Evolutionary conservation across 2,797 vertebrate genomes (phyloP).

Genomic region (Phataginus tricuspis): DNA sequence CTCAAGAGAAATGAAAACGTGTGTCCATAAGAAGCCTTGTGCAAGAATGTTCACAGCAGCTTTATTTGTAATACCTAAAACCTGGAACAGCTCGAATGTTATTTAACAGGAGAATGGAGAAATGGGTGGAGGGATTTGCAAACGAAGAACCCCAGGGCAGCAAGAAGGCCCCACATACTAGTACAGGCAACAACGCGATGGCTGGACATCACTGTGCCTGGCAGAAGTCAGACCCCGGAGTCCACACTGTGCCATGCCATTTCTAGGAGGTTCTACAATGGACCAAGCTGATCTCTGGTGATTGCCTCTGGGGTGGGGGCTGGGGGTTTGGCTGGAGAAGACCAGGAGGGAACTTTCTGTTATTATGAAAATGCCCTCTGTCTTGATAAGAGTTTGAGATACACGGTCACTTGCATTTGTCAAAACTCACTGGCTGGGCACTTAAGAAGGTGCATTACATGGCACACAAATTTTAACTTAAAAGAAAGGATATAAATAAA

Average conservation of each 20-base stretch:
- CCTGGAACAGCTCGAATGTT: accelerated
- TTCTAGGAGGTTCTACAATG: accelerated
- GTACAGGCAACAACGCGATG: accelerated
- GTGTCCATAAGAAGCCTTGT: accelerated
- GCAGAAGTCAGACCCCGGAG: neutral
- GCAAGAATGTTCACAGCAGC: neutral
- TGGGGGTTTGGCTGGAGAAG: neutral
- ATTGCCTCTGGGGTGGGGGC: neutral
- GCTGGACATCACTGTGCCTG: accelerated
- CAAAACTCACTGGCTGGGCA: too few species aligned
- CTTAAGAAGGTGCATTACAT: neutral
- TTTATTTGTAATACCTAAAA: accelerated
- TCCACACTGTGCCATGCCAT: accelerated
- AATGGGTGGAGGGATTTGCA: accelerated
- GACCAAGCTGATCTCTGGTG: neutral
- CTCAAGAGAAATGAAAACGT: neutral
- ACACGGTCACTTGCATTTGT: neutral
- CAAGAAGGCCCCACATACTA: accelerated
- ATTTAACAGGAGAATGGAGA: accelerated
- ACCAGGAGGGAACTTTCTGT: neutral
- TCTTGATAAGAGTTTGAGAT: neutral
- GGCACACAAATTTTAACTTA: neutral
- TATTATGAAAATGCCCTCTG: neutral
- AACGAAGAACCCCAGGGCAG: accelerated
- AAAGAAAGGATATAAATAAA: too few species aligned